Base-by-base conservation (phyloP, 1,140 invertebrate genomes). In the Sarcophaga bullata region DNA sequence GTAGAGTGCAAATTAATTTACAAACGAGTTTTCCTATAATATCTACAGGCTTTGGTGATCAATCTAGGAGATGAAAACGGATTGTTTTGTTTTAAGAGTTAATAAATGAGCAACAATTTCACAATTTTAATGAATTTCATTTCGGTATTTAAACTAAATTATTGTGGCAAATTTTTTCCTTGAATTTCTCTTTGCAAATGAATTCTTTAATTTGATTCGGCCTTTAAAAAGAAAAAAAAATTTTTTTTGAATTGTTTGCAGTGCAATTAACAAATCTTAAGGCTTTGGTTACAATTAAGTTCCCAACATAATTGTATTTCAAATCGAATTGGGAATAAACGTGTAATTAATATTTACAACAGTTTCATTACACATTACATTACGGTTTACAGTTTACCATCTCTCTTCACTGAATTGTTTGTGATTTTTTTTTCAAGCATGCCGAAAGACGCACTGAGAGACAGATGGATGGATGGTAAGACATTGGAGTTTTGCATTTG, bases 101-200 rank as follows among this genome's bases (percentile, higher is more conserved):
- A 58, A 15, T 58, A 58, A 58, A 58, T 58, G 54, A 58, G n/a
- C 54, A 58, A 58, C 54, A 58, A 58, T 58, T 58, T 58, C 54
- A n/a, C 10, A 58, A 58, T 58, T 58, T 58, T 58, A 58, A 58
- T 58, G 15, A 58, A 58, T 58, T 58, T 13, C 54, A 58, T 58
- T 58, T 58, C 54, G 15, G 15, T n/a, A 58, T 58, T 58, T 37
- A 37, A 58, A 58, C 11, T 4, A 37, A n/a, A 13, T 10, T 8
- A 10, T 4, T 54, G 7, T 58, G 6, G 3, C n/a, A 58, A n/a
- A 58, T n/a, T 3, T 58, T 58, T n/a, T 58, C 13, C 7, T 3
- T n/a, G n/a, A 13, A 58, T 58, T 15, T n/a, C 54, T 13, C 15
- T 58, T 58, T 58, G 54, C 25, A 4, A 37, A 58, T 58, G 15